Base-by-base conservation (phyloP, 2,888 invertebrate genomes). In the Argyresthia albistria region DNA sequence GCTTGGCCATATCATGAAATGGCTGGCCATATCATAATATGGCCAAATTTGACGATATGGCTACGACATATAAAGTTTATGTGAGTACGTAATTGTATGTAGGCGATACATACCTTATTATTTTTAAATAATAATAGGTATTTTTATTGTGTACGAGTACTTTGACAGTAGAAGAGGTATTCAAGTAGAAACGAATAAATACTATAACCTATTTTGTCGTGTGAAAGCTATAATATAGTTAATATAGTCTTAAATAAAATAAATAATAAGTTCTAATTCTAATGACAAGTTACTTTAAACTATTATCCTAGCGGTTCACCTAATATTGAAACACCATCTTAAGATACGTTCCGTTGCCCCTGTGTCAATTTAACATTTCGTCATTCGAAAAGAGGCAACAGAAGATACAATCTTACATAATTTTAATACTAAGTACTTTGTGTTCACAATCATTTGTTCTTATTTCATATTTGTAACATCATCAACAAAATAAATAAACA, bases 231-330 rank as follows among this genome's bases (percentile, higher is more conserved):
- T 25, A 25, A 25, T n/a, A n/a, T n/a, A 25, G 25, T 25, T 25
- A 4, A 64, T 61, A 63, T 70, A 59, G 67, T 65, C 80, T 79
- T 77, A 80, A 69, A 70, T 82, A 83, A 67, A 82, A 86, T 82
- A 83, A 87, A 87, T 84, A 83, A 76, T 78, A 80, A n/a, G n/a
- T n/a, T n/a, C 77, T 86, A 86, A 81, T 73, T 79, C 87, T 87
- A 87, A 84, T 87, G 87, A 87, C 87, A 84, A 87, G 87, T 86
- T 82, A 86, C 72, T 80, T 80, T 78, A 82, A 81, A 77, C 72
- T 81, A 82, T 67, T 69, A 64, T 39, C 67, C 87, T 86, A 86
- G 77, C 84, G 83, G 81, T 80, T 81, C 78, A 78, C 76, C 80
- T 82, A 81, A 68, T 68, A 71, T 71, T 76, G 74, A 70, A 73